Evolutionary conservation across 2,797 vertebrate species (phyloP), one percentile per base, ranked within the genome.

Genomic region (Ptychobarbus kaznakovi): DNA sequence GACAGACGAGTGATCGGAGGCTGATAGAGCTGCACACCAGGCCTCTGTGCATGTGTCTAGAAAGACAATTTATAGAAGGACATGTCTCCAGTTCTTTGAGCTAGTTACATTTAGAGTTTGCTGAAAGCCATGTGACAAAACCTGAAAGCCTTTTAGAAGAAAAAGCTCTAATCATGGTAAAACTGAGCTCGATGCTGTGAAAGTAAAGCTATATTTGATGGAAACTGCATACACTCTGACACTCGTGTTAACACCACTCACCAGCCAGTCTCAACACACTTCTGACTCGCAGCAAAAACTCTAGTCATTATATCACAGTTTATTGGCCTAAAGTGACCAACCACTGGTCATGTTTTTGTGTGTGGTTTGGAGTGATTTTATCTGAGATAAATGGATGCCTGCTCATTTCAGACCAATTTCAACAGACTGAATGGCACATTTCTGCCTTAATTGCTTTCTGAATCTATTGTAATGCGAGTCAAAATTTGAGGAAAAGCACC

Each of bases 1-100:
- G 32, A 76, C 74, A 40, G 51, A 58, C 20, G 20, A 38, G 51
- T n/a, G 74, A 77, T 16, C 8, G 32, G 74, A n/a, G 28, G 18
- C 73, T 7, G 10, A 53, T 18, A 18, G 73, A 51, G 72, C 72
- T 51, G 46, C 74, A 77, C 12, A 76, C 12, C 20, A 56, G 20
- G 49, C 32, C 74, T 56, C 35, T 15, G 35, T 38, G 32, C 32
- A 56, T 1, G 32, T 15, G 51, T 20, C 18, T 38, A 35, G 18
- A 58, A 56, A n/a, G 51, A 76, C 74, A 8, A 20, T 38, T 76
- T 38, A 56, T n/a, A 56, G 18, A 56, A n/a, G 20, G 74, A 76
- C 32, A 53, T 53, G 46, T 53, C 46, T 72, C 42, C 22, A 51
- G 72, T 51, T 51, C 44, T 76, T 76, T 76, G 74, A 58, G 74